These are phyloP conservation scores for Tylochromis polylepis DNA, from an alignment of 2,113 vertebrate genomes.

Conservation along the genomic window DNA sequence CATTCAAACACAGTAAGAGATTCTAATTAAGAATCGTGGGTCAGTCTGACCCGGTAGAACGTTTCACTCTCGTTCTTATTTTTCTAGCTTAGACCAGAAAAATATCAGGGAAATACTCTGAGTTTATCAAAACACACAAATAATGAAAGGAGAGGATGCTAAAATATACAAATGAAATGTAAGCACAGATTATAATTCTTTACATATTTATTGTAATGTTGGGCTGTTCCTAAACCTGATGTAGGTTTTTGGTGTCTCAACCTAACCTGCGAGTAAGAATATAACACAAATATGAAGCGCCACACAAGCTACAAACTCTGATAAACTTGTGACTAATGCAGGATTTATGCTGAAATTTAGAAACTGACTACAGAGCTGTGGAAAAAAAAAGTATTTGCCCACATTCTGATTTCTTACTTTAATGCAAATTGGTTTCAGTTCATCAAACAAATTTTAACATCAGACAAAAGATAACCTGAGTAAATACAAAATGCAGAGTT, in stretches of 20 bases:
- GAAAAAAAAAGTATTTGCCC: not conserved
- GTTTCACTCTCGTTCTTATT: not conserved
- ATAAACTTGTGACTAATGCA: no score
- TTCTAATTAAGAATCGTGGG: not conserved
- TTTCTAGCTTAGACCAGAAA: not conserved
- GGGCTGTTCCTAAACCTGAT: not conserved
- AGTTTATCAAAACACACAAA: not conserved
- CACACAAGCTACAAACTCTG: not conserved
- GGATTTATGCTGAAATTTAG: not conserved
- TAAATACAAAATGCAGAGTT: not conserved
- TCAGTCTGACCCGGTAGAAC: not conserved
- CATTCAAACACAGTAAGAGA: not conserved
- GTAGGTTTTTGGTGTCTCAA: not conserved
- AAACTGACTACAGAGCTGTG: not conserved
- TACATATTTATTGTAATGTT: no score
- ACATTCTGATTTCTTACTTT: not conserved
- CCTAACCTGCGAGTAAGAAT: fast-evolving
- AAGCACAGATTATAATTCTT: not conserved
- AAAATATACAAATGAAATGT: not conserved
- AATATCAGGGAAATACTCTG: not conserved
- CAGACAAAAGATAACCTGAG: not conserved
- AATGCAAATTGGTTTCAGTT: not conserved
- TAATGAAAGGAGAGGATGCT: not conserved
- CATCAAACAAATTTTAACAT: not conserved
- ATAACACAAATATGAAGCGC: not conserved